phyloP scores from a whole-genome alignment of 2,888 invertebrate species.

The Copidosoma aretas region DNA sequence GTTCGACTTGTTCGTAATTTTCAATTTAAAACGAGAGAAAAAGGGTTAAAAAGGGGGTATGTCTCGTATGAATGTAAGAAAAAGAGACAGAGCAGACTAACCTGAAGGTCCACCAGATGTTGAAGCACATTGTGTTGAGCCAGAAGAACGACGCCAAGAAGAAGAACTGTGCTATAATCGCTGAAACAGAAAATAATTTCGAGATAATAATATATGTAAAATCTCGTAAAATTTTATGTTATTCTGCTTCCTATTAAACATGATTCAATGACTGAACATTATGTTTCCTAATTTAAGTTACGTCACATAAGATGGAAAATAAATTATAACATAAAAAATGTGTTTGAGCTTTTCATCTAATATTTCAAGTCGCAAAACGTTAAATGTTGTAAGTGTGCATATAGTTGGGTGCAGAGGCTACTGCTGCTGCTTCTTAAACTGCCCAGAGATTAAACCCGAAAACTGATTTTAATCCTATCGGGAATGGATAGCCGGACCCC shows the following conservation, averaged over 20 bases:
- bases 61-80: too few species aligned
- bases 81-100: conserved; percentile 63
- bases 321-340: too few species aligned
- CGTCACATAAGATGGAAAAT: too few species aligned
- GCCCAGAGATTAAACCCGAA: conserved; percentile 24
- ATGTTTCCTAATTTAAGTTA: too few species aligned
- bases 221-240: too few species aligned
- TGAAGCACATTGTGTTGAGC: conserved; percentile 94
- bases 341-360: too few species aligned
- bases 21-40: conserved; percentile 17
- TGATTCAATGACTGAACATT: too few species aligned
- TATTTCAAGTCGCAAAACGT: too few species aligned
- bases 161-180: conserved; percentile 85
- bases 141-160: conserved; percentile 91
- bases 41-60: too few species aligned
- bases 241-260: background rate
- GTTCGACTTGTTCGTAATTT: conserved; percentile 21
- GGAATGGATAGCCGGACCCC: conserved; percentile 9
- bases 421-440: too few species aligned
- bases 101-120: conserved; percentile 94
- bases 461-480: background rate
- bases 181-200: conserved; percentile 65
- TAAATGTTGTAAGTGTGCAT: too few species aligned
- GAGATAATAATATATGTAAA: background rate
- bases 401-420: too few species aligned